phyloP scores from a whole-genome alignment of 2,113 vertebrate species.

The Muscicapa adusta region DNA sequence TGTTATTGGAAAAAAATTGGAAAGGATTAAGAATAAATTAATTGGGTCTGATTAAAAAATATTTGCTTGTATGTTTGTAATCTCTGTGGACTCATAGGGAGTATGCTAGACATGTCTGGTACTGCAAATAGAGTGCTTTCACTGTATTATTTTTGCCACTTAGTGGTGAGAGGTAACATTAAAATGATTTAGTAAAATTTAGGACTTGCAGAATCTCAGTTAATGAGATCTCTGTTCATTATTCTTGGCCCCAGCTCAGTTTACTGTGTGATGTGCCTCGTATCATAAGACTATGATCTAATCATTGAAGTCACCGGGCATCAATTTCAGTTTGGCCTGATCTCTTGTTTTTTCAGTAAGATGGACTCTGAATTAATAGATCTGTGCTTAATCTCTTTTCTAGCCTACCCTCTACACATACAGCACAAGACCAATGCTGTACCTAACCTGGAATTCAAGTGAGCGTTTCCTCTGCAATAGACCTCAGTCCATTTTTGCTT shows the following conservation, averaged over 20 bases:
- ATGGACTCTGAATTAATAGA: not conserved
- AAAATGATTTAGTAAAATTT: constrained; percentile 50
- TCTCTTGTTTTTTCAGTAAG: not conserved
- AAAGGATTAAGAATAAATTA: constrained; percentile 1
- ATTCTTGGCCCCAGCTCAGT: not conserved
- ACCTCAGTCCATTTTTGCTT: not conserved
- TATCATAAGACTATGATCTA: constrained; percentile 28
- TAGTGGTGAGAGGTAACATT: constrained; percentile 16
- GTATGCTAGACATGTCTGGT: constrained; percentile 6
- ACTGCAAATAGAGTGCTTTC: constrained; percentile 30
- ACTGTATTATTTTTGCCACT: constrained; percentile 49
- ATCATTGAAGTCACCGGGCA: not conserved
- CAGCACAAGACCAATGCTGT: not conserved
- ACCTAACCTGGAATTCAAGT: not conserved
- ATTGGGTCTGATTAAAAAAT: not conserved
- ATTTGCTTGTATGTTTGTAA: constrained; percentile 44
- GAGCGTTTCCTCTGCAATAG: not conserved
- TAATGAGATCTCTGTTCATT: constrained; percentile 45
- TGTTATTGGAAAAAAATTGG: not conserved
- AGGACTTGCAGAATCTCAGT: constrained; percentile 15
- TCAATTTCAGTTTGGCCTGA: not conserved
- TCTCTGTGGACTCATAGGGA: not conserved
- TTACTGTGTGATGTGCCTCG: not conserved
- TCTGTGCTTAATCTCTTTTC: not conserved
- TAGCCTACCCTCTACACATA: not conserved